These are phyloP conservation scores for Sinopyrophorus schimmeli DNA, from an alignment of 2,888 invertebrate species.

Conservation along the genomic window DNA sequence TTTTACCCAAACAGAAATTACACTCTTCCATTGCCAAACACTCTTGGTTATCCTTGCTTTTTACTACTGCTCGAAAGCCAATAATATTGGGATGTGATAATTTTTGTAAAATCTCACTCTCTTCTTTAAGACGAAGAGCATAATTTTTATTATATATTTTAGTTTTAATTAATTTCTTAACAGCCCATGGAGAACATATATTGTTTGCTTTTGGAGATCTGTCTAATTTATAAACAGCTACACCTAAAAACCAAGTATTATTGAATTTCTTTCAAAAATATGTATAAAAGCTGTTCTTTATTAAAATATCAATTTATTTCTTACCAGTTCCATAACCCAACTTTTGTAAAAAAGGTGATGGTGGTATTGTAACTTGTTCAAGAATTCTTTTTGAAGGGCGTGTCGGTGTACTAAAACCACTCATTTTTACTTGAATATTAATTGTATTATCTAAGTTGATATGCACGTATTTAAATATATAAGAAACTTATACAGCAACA, in stretches of 20 bases:
- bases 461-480: no score
- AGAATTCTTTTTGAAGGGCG: no score
- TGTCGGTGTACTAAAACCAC: no score
- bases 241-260: no score
- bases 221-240: slow-evolving; percentile 75
- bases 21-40: slow-evolving; percentile 82
- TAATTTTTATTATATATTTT: slow-evolving; percentile 51
- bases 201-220: slow-evolving; percentile 71
- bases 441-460: no score
- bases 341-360: slow-evolving; percentile 72
- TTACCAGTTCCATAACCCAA: slow-evolving; percentile 79
- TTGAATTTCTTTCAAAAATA: no score
- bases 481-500: no score
- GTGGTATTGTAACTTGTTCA: slow-evolving; percentile 65
- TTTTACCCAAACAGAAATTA: slow-evolving; percentile 70
- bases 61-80: slow-evolving; percentile 67
- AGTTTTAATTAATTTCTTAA: slow-evolving; percentile 69
- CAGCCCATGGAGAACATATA: slow-evolving; percentile 81
- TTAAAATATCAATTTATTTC: neutral
- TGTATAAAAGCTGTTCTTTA: neutral
- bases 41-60: slow-evolving; percentile 59
- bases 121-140: slow-evolving; percentile 64
- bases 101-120: slow-evolving; percentile 70
- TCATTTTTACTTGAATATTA: no score
- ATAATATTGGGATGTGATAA: slow-evolving; percentile 82